Conservation (phyloP, 2,113 vertebrate genomes). For the Tachuris rubrigastra region DNA sequence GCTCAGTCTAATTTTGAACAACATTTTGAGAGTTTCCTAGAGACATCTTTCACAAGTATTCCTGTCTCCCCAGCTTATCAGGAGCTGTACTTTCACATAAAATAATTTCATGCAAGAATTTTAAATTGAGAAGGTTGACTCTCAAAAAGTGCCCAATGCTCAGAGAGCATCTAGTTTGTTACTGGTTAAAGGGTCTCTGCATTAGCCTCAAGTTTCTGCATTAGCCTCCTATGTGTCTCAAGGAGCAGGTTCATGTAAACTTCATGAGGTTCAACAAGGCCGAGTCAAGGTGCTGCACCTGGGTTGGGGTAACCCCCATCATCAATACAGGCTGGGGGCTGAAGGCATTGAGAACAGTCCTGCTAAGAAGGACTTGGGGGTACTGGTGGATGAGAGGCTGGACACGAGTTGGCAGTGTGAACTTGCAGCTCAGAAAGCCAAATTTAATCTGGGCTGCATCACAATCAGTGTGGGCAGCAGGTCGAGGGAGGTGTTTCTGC, state of each 20-base stretch:
- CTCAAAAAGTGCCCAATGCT: not conserved
- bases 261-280: not conserved
- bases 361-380: accelerated
- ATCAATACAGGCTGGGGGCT: not conserved
- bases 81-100: not conserved
- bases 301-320: accelerated
- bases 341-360: not conserved
- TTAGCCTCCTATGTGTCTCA: not conserved
- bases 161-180: not conserved
- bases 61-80: not conserved
- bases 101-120: not conserved
- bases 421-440: not conserved
- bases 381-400: not conserved
- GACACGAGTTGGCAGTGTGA: accelerated
- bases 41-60: not conserved
- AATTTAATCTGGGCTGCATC: not conserved
- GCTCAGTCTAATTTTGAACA: not conserved
- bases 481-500: not conserved
- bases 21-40: not conserved
- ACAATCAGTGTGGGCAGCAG: accelerated
- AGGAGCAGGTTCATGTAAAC: not conserved
- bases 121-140: not conserved
- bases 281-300: not conserved
- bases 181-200: not conserved
- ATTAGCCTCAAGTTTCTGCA: too few species aligned